Evolutionary conservation across 2,113 vertebrate species (phyloP), one percentile per base, ranked within the genome.

Genomic region (Mugil cephalus): DNA sequence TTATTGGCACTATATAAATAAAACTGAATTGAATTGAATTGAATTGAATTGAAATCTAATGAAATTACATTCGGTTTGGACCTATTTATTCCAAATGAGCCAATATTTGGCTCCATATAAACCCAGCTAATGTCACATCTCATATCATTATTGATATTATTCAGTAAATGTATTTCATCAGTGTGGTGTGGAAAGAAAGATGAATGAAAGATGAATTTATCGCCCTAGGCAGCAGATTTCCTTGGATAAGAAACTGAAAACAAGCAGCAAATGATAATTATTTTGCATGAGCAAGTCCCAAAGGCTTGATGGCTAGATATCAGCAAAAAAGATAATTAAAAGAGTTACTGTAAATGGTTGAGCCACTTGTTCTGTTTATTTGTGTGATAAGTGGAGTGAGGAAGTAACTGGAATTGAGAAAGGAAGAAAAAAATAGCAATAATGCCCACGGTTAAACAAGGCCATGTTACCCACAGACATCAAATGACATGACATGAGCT

Each of bases 251-350:
- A 63, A 14, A 67, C 70, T n/a, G 51, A 68, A 79, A 79, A 84
- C 71, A 84, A 70, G 66, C 30, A 74, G 80, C 75, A 71, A 79
- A 66, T 71, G 71, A 62, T 79, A 84, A 84, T 79, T 84, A 71
- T 76, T 84, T 76, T 66, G 61, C 17, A 4, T 1, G 9, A 67
- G 66, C 34, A 71, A 63, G 46, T 83, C 71, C 76, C 71, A 68
- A 76, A 67, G 67, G 81, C 55, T 58, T 79, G 38, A 79, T 79
- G 71, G 66, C 50, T 42, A 56, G 39, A 79, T 79, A 84, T 71
- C 62, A 70, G 67, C 81, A 79, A 59, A 76, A 65, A 76, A 71
- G 72, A 79, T 79, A 71, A 83, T 79, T 84, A 79, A 75, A 79
- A 30, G 79, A 76, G 76, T 76, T 75, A 62, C 60, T 79, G 66